Evolutionary conservation across 64 coral and sea anemone genomes (phyloP), one percentile per base, ranked within the genome.

Genomic region (Pocillopora verrucosa): DNA sequence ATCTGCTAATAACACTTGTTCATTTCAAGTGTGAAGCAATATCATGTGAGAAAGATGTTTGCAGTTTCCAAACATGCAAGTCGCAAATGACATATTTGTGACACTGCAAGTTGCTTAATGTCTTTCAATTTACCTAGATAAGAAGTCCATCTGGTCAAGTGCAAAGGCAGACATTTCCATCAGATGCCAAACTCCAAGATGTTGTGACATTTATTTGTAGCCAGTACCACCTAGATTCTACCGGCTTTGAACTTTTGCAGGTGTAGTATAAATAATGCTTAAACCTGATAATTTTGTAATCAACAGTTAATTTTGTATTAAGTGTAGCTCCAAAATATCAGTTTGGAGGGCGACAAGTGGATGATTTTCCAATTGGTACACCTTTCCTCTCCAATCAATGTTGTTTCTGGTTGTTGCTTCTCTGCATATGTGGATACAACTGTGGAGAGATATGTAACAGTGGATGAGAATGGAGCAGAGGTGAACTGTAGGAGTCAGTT

Each of bases 81-180:
- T 9, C 22, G 9, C 67, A 10, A 30, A 30, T 25, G n/a, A 25
- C 7, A 30, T 70, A 11, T 6, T 69, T 24, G 4, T n/a, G 2
- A 13, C 16, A 20, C 4, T 70, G 20, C 11, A 25, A 20, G n/a
- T 70, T 14, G 13, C 13, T 45, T 30, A 10, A 15, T 7, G 5
- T 35, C 13, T 37, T 16, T 61, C 22, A 19, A 87, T 38, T 89
- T 22, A 24, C 19, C 1, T 62, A 92, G 90, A 86, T 92, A 56
- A 73, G 90, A 79, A 36, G 62, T 69, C 90, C 83, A 72, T 63
- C 64, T 70, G 83, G 90, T 24, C 83, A 70, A 75, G 25, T 92
- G 12, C 86, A 62, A 20, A 92, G 75, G 57, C 83, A 77, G 37
- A 73, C 74, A n/a, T 69, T 92, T 73, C 51, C 82, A 3, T 16